Conservation (phyloP, 2,888 invertebrate species). For the Panorpa germanica region DNA sequence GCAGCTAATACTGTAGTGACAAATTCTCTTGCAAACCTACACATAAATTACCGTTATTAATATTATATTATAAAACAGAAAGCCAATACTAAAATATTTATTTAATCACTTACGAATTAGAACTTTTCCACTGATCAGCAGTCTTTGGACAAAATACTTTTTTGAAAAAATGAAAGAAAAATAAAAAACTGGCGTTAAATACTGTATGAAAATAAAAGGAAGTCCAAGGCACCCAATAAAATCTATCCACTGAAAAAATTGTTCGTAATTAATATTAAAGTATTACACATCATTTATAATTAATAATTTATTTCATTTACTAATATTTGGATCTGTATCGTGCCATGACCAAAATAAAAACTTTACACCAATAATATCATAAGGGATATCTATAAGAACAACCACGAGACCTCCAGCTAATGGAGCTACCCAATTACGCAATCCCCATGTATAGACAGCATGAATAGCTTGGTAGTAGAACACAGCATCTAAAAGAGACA, state of each 20-base stretch:
- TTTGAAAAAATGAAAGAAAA: slow-evolving; percentile 41
- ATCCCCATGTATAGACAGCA: slow-evolving; percentile 31
- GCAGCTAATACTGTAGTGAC: slow-evolving; percentile 35
- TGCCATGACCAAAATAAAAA: slow-evolving; percentile 77
- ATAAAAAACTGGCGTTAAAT: slow-evolving; percentile 52
- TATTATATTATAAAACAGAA: slow-evolving; percentile 4
- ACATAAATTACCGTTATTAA: slow-evolving; percentile 14
- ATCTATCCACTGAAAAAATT: slow-evolving; percentile 32
- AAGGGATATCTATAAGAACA: slow-evolving; percentile 58
- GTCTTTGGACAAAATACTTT: slow-evolving; percentile 28
- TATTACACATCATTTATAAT: slow-evolving; percentile 23
- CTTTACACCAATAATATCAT: slow-evolving; percentile 60
- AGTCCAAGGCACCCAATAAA: slow-evolving; percentile 72
- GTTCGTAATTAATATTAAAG: slow-evolving; percentile 1
- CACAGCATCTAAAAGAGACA: slow-evolving; percentile 29
- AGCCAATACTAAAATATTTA: slow-evolving; percentile 2
- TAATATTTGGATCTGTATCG: slow-evolving; percentile 48
- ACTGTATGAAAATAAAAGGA: slow-evolving; percentile 66
- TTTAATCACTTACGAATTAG: slow-evolving; percentile 11
- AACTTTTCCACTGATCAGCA: slow-evolving; percentile 34
- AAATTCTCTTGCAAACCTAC: slow-evolving; percentile 30
- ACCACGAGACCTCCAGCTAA: slow-evolving; percentile 49
- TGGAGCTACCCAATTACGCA: slow-evolving; percentile 36
- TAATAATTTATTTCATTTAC: slow-evolving; percentile 13
- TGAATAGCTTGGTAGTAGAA: slow-evolving; percentile 39